Evolutionary conservation across 2,113 vertebrate genomes (phyloP), one percentile per base, ranked within the genome.

Genomic region (Himantopus leucocephalus): DNA sequence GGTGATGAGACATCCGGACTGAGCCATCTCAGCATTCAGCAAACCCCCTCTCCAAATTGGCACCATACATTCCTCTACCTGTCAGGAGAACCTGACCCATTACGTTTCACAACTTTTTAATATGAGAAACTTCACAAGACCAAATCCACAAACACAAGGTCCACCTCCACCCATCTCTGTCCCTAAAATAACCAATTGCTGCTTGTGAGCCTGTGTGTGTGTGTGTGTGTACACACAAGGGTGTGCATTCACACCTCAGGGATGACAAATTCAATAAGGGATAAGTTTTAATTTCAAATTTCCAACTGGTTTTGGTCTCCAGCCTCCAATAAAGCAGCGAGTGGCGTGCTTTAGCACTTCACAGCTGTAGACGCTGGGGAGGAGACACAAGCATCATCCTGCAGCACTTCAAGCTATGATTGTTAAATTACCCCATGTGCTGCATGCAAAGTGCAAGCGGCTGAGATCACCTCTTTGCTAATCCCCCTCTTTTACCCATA

Each of bases 381-480:
- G 63, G 94, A 94, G 87, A 2, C 81, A 26, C 41, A 0, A 76
- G n/a, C 81, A 90, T 34, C 74, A 10, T 91, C 78, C 23, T 43
- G 79, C 70, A 86, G 85, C 75, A 22, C 32, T 92, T 62, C 3
- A 53, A 47, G 20, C 14, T 66, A 2, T 6, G 56, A 59, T 22
- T 60, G 39, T 35, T 88, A 52, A 71, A 11, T 80, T 8, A 55
- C 56, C 67, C 86, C 81, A 24, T 47, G 35, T 14, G 50, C 89
- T 58, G 91, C 73, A 23, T 24, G 90, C 78, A 64, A 39, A 96
- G 56, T 23, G 26, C 91, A 24, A 39, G 62, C 1, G 6, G 68
- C 85, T 90, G 70, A 93, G 87, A 87, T 90, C 88, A 85, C 78
- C 84, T 53, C 90, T 96, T 59, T 93, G 86, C 88, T 97, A 74